Percentiles rank a stretch among this genome's conserved stretches.
These are phyloP conservation scores for Scomberomorus guttatus DNA, from an alignment of 2,797 vertebrate genomes.

Conservation along the genomic window DNA sequence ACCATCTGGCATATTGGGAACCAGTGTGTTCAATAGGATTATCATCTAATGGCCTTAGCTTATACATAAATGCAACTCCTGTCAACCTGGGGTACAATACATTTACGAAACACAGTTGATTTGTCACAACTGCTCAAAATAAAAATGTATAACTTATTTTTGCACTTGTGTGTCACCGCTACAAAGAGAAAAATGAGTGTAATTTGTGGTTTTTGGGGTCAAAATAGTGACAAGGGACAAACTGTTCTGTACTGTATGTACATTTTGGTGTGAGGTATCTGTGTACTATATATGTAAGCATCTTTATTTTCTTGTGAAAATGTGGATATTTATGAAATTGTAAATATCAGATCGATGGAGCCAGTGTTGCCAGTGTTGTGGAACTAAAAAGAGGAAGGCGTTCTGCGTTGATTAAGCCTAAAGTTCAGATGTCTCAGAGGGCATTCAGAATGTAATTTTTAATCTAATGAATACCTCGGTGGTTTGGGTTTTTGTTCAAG, in stretches of 20 bases:
- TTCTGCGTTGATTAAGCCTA: conserved; percentile 15
- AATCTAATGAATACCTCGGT: conserved; percentile 49
- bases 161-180: conserved; percentile 75
- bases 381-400: conserved; percentile 26
- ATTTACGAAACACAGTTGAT: conserved; percentile 59
- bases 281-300: conserved; percentile 84
- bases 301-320: conserved; percentile 86
- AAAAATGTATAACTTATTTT: conserved; percentile 74
- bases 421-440: conserved; percentile 47
- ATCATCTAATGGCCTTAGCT: conserved; percentile 75
- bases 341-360: conserved; percentile 81
- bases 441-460: conserved; percentile 78
- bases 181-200: conserved; percentile 58
- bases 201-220: conserved; percentile 32
- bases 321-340: conserved; percentile 85
- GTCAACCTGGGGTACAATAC: conserved; percentile 56
- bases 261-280: conserved; percentile 83
- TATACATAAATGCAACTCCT: conserved; percentile 64
- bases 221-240: conserved; percentile 48
- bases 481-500: conserved; percentile 36
- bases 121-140: conserved; percentile 61
- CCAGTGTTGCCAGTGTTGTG: conserved; percentile 63
- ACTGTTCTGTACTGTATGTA: conserved; percentile 68
- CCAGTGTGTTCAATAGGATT: conserved; percentile 68
- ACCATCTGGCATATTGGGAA: conserved; percentile 60